Percentiles rank a stretch among this genome's conserved stretches.
Evolutionary conservation across 2,113 vertebrate genomes (phyloP).

Genomic region (Malurus alboscapulatus): DNA sequence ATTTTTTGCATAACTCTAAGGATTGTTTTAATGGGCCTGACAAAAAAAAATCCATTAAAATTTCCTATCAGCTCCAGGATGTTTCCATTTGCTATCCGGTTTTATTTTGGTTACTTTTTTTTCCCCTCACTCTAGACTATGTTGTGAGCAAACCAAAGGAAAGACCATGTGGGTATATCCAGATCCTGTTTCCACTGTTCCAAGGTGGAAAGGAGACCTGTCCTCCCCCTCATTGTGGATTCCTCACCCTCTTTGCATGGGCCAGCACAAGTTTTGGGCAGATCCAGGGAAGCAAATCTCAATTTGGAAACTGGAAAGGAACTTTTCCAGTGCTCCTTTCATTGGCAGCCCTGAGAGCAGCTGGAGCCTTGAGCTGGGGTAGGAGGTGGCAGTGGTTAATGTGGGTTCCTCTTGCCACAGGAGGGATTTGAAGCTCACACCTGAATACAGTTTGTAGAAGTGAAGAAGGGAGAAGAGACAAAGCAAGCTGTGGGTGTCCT

Average conservation of each 20-base stretch:
- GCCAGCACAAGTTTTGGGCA: neutral
- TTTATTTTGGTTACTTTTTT: neutral
- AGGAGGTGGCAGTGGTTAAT: neutral
- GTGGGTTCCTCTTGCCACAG: neutral
- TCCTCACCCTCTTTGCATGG: neutral
- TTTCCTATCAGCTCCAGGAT: neutral
- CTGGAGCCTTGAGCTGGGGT: neutral
- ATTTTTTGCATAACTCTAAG: neutral
- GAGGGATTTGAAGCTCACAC: neutral
- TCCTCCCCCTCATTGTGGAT: neutral
- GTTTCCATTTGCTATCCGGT: neutral
- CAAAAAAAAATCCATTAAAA: neutral
- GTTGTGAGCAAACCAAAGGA: neutral
- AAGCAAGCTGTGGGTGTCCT: neutral
- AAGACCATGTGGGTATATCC: neutral
- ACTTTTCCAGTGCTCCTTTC: neutral
- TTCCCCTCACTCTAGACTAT: rapidly evolving
- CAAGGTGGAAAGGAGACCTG: neutral
- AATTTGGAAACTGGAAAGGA: neutral
- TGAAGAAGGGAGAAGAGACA: neutral
- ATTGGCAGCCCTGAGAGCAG: neutral
- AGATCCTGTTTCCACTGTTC: neutral
- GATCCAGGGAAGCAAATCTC: neutral
- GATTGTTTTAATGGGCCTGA: neutral
- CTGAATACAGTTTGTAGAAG: neutral